Conservation (phyloP, 2,797 vertebrate species). For the Pangasius sanitwongsei region DNA sequence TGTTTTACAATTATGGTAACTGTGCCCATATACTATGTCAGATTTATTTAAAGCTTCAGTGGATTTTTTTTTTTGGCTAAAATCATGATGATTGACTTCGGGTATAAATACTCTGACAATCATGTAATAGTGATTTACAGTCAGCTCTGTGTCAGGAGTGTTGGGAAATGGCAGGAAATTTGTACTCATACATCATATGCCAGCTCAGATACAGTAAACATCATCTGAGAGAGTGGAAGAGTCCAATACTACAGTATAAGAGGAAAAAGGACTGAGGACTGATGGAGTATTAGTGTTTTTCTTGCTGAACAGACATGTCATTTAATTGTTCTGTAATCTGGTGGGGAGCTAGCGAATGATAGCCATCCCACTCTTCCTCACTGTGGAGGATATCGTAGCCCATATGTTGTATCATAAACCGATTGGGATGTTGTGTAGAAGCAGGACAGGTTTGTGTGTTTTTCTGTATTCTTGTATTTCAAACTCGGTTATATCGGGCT, state of each 20-base stretch:
- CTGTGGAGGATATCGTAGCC: neutral
- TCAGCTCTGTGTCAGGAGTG: neutral
- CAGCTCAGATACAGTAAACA: neutral
- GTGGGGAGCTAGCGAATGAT: neutral
- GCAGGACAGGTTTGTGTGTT: neutral
- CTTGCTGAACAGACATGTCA: neutral
- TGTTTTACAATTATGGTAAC: neutral
- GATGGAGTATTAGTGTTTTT: neutral
- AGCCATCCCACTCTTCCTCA: neutral
- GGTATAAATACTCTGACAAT: neutral
- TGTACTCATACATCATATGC: neutral
- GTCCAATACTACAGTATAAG: neutral
- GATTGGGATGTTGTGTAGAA: neutral
- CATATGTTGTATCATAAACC: neutral
- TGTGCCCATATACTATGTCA: neutral
- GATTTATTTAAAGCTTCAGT: neutral
- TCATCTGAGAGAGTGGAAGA: neutral
- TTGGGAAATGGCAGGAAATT: neutral
- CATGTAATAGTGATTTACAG: neutral
- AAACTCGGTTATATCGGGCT: neutral
- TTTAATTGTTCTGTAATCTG: neutral
- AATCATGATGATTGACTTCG: neutral
- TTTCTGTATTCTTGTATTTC: constrained; percentile 18
- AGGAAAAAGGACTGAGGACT: neutral
- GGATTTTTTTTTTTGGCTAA: neutral